Base-by-base conservation (phyloP, 2,888 invertebrate genomes). In the Biston stratarius region DNA sequence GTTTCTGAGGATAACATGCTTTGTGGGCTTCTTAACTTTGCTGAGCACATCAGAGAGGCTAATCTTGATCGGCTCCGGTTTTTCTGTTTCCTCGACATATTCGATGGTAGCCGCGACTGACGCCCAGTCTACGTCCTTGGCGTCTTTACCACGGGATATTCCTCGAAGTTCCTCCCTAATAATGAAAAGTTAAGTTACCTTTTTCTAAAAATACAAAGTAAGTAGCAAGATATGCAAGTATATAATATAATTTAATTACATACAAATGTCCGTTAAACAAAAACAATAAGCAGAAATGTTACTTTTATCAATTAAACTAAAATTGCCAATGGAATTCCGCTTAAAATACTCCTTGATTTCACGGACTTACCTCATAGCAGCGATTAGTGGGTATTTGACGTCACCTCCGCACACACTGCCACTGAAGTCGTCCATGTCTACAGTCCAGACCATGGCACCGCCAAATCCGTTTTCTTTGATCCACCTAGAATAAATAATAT, bases 401-500 rank as follows among this genome's bases (percentile, higher is more conserved):
- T 97, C 96, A 10, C 97, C 96, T 0, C 97, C 97, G 77, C 98
- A 98, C 0, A 96, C 94, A 0, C 95, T 96, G 2, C 98, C 98
- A 60, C 96, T 96, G 85, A 98, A 98, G 88, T 98, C 98, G 77
- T 98, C 98, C 97, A 98, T 98, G 82, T 98, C 98, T 0, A 98
- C 95, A 0, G 98, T 98, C 99, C 98, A 99, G 0, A 98, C 97
- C 98, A 98, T 98, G 56, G 98, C 98, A 0, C 99, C 99, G 9
- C 96, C 98, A 77, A 96, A 98, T 7, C 97, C 97, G 67, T 96
- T 97, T 45, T 96, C 96, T 81, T 98, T 98, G 66, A 99, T 94
- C 98, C 98, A 99, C 64, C 92, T 92, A 24, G 64, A 45, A 45
- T 52, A 65, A 51, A 34, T 8, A n/a, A 9, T n/a, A n/a, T n/a